Evolutionary conservation across 30 jellyfish, hydroid and myxozoan species (phyloP), one percentile per base, ranked within the genome.

Genomic region (Morbakka virulenta): DNA sequence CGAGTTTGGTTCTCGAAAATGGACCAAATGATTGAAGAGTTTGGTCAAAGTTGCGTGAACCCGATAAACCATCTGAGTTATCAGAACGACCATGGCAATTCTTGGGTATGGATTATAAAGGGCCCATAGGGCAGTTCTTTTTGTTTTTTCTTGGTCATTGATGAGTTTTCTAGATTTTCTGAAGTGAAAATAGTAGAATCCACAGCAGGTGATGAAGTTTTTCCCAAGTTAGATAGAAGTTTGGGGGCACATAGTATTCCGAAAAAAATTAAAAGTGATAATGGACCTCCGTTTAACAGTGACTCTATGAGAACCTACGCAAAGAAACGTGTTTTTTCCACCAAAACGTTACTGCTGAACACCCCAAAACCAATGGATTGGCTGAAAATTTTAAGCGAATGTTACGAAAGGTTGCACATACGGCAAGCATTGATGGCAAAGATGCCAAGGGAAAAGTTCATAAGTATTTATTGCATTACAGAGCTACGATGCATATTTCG

Each of bases 321-420:
- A n/a, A n/a, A n/a, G n/a, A n/a, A n/a, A n/a, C 76, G 76, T 74
- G 82, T n/a, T 70, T 24, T 22, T 25, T 0, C 28, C 82, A 70
- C 29, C 82, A 70, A 47, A 32, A 4, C 2, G 29, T 70, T 17
- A 24, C 82, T 23, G 76, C 82, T 0, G 82, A 70, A 35, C 75
- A 70, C 51, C 82, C 82, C 20, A 32, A 35, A 32, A 25, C 72
- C 71, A 70, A 1, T 70, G 82, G 82, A 28, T 47, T 35, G 1
- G 82, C 82, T 20, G 82, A 70, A 41, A 70, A 70, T 2, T 70
- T 70, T 70, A 70, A 34, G 82, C 74, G 75, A 3, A 70, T 41
- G 72, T 33, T 61, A 36, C 36, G 25, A 3, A 61, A 61, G 28
- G 36, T 61, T 0, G 72, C 72, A 1, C 82, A 70, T 12, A 70